Evolutionary conservation across 2,113 vertebrate genomes (phyloP), one percentile per base, ranked within the genome.

Genomic region (Dinomys branickii): DNA sequence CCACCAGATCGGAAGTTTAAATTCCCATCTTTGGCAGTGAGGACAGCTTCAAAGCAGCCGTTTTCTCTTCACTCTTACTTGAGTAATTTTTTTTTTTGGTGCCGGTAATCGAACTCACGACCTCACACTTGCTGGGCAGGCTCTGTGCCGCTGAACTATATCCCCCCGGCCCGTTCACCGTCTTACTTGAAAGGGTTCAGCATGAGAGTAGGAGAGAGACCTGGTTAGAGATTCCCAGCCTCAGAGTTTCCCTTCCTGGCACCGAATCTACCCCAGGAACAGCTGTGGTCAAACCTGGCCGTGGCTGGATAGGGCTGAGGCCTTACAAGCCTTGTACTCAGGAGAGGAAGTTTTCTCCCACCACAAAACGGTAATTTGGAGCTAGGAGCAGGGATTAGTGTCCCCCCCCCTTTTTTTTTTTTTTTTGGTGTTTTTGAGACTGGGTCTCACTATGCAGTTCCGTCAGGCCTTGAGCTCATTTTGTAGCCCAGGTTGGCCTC

Each of bases 291-390:
- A 12, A 78, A 26, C 69, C 38, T 89, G 52, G 5, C 13, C 28
- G 0, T 50, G 52, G 24, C 17, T 63, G 75, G 65, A 91, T 28
- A 81, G 81, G 94, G 77, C 58, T 24, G 0, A 65, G 82, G 5
- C 44, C 82, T 83, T 86, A 90, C 94, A 38, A 82, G 59, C 24
- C 65, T 22, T 92, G 85, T 58, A 52, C 50, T 78, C 24, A 33
- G 85, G 77, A 94, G 88, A 1, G 0, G 61, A 71, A 67, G 30
- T 67, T 92, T 82, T 73, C 84, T 41, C 22, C 85, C 59, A 71
- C 33, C 59, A 26, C 71, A 80, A 92, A 90, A 92, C 9, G 26
- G 71, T 52, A 54, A 17, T 88, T 93, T 88, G 90, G 75, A 91
- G 59, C 41, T 19, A 6, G 33, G 44, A 69, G n/a, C 73, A 86